phyloP scores from a whole-genome alignment of 2,113 vertebrate species.

The Ictidomys tridecemlineatus region DNA sequence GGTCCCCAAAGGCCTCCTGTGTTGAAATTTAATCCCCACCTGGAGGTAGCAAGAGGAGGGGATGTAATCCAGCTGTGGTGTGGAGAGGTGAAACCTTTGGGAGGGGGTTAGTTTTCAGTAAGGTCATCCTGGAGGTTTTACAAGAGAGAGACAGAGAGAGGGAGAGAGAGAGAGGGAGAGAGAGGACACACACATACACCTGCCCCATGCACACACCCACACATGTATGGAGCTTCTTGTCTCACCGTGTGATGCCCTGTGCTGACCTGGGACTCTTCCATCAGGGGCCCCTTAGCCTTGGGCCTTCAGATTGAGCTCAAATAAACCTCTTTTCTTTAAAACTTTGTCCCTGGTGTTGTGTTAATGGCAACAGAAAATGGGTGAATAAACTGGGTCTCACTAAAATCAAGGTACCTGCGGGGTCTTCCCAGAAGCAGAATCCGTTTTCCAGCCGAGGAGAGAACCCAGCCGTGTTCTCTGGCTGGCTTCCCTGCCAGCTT shows the following conservation, averaged over 20 bases:
- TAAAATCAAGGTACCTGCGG: background rate
- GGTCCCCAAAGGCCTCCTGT: background rate
- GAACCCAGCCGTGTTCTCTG: rapidly evolving
- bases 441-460: background rate
- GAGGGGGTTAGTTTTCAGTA: too few species aligned
- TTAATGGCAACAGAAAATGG: background rate
- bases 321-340: background rate
- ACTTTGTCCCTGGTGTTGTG: background rate
- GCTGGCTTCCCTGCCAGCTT: background rate
- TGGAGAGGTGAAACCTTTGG: too few species aligned
- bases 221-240: background rate
- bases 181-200: background rate
- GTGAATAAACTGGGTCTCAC: background rate
- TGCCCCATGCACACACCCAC: background rate
- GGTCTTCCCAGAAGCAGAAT: background rate
- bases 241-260: background rate
- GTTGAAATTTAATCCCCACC: background rate
- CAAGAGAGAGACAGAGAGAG: too few species aligned
- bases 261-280: background rate
- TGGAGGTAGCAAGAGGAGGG: too few species aligned
- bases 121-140: background rate
- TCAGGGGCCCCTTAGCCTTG: too few species aligned
- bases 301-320: background rate
- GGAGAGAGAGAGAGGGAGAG: too few species aligned
- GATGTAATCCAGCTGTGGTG: too few species aligned